Evolutionary conservation across 2,113 vertebrate species (phyloP), one percentile per base, ranked within the genome.

Genomic region (Montifringilla adamsi): DNA sequence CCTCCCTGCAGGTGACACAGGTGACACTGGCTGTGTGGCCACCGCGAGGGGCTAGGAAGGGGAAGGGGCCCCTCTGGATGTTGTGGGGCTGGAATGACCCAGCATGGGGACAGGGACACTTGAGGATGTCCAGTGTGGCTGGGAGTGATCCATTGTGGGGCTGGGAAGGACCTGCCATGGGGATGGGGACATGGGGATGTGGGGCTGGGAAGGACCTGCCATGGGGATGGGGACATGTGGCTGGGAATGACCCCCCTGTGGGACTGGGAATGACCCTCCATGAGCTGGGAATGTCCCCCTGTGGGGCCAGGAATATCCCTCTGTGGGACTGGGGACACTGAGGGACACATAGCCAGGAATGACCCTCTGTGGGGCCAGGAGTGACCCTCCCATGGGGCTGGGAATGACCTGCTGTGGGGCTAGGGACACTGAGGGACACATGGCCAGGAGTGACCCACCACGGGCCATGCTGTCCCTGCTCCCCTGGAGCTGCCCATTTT

Each of bases 1-100:
- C 62, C 95, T 98, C 6, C 98, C 99, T 99, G 82, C 33, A 7
- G 50, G n/a, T 15, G 41, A 31, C 28, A 27, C 3, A 0, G 59
- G 77, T 44, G 60, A 35, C 59, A 58, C 14, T 0, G 5, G 26
- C 1, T 3, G 35, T 12, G 21, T 0, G 1, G n/a, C 18, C 41
- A 47, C n/a, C 7, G 0, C 13, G 2, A 28, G 52, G 35, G 43
- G 52, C 31, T 9, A 24, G 11, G 6, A 14, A 19, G 27, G 68
- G 46, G 7, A 21, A 15, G 44, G 55, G 31, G 19, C 20, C 13
- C 26, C 31, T 21, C 31, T 31, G 80, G 39, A 11, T 31, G 37
- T 10, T 2, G 1, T 11, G 41, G 68, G 69, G 21, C 28, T 50
- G 78, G n/a, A 68, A 11, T 17, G 43, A 22, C 22, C 78, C 10